These are phyloP conservation scores for Brachyptera putata DNA, from an alignment of 2,888 invertebrate species.

Conservation along the genomic window DNA sequence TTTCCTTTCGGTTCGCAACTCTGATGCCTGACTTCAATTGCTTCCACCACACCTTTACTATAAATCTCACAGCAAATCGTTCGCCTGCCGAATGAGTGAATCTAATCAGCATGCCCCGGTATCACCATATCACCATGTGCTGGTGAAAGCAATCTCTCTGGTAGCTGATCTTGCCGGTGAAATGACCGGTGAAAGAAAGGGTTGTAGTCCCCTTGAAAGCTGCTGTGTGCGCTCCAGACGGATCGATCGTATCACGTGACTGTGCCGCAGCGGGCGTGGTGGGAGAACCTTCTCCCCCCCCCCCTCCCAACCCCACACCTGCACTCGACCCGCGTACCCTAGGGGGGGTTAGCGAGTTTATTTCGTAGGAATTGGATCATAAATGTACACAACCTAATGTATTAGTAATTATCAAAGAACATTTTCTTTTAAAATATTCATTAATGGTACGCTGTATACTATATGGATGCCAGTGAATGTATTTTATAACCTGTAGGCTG, in stretches of 20 bases:
- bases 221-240: slow-evolving; percentile 11
- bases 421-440: not conserved
- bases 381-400: not conserved
- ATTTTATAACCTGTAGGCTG: too few relatives aligned
- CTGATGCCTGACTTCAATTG: too few relatives aligned
- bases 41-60: too few relatives aligned
- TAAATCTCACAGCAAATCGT: too few relatives aligned
- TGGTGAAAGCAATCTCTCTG: not conserved
- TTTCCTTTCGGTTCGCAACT: too few relatives aligned
- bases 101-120: too few relatives aligned
- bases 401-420: slow-evolving; percentile 8
- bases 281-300: slow-evolving; percentile 8
- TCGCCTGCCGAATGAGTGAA: too few relatives aligned
- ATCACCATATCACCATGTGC: too few relatives aligned
- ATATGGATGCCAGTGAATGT: too few relatives aligned
- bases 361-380: not conserved
- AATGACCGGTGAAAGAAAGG: not conserved
- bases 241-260: slow-evolving; percentile 18
- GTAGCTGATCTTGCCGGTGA: too few relatives aligned
- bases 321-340: not conserved
- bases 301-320: slow-evolving; percentile 3
- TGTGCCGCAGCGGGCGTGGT: slow-evolving; percentile 25
- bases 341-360: not conserved
- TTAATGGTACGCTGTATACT: too few relatives aligned
- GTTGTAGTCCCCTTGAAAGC: slow-evolving; percentile 21